Conservation (phyloP, 2,113 vertebrate genomes). For the Melanerpes aurifrons region DNA sequence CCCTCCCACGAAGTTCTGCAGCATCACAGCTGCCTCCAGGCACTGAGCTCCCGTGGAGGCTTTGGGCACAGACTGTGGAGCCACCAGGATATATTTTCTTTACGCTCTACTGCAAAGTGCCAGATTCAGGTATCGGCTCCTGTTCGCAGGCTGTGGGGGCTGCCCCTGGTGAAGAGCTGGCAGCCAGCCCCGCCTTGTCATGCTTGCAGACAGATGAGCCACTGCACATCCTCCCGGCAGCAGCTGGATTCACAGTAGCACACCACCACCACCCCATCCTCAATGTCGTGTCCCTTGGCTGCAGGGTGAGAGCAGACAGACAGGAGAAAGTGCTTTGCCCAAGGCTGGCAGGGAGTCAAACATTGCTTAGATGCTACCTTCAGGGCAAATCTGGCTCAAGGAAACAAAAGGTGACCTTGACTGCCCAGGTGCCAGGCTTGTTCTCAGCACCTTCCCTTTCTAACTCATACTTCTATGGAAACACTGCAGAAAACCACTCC, state of each 20-base stretch:
- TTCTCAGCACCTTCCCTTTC: background rate
- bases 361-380: background rate
- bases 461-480: background rate
- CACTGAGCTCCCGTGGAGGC: accelerated
- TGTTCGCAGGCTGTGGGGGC: background rate
- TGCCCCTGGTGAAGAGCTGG: background rate
- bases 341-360: background rate
- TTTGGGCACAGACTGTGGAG: background rate
- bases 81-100: background rate
- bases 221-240: accelerated
- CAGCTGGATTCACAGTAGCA: background rate
- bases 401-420: background rate
- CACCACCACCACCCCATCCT: background rate
- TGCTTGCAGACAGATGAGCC: accelerated
- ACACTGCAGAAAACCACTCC: background rate
- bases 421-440: background rate
- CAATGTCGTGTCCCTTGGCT: background rate
- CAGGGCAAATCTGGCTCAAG: background rate
- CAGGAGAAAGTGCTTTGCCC: background rate
- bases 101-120: background rate
- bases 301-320: background rate
- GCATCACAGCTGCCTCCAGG: background rate
- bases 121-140: background rate
- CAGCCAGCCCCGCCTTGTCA: background rate
- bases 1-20: background rate